Evolutionary conservation across 2,113 vertebrate species (phyloP).

Genomic region (Setophaga coronata): DNA sequence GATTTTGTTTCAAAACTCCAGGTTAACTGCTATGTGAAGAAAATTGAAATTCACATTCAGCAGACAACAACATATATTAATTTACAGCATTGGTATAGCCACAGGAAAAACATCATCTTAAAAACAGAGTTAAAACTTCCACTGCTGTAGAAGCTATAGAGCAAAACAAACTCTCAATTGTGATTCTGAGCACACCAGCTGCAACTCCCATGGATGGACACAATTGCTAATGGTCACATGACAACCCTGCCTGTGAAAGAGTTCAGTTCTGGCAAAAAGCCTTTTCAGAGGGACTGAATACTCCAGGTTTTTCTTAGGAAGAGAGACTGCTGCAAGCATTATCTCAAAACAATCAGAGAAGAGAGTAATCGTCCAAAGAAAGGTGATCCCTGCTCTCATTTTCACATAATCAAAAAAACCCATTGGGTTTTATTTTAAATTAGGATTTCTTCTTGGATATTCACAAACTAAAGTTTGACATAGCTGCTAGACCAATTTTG

Average conservation of each 20-base stretch:
- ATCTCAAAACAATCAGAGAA: neutral
- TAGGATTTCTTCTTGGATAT: neutral
- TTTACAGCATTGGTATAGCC: neutral
- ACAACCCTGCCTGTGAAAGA: neutral
- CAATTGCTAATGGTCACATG: slow-evolving; percentile 2
- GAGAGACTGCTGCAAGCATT: neutral
- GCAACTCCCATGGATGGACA: neutral
- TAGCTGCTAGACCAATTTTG: neutral
- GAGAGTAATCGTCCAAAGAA: neutral
- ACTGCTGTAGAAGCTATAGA: neutral
- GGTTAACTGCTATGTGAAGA: neutral
- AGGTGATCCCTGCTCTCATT: neutral
- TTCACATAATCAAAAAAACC: neutral
- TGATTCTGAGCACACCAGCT: slow-evolving; percentile 16
- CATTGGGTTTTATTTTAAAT: neutral
- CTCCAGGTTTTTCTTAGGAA: neutral
- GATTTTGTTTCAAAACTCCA: neutral
- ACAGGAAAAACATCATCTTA: neutral
- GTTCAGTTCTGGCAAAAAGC: neutral
- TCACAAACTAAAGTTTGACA: neutral
- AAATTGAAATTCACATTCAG: neutral
- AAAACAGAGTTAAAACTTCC: neutral
- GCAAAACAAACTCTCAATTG: neutral
- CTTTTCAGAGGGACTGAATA: neutral
- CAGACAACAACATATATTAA: neutral